Percentiles rank a stretch among this genome's conserved stretches.
phyloP scores from a whole-genome alignment of 53 echinoderm and acorn worm genomes.

The Hippasteria phrygiana region DNA sequence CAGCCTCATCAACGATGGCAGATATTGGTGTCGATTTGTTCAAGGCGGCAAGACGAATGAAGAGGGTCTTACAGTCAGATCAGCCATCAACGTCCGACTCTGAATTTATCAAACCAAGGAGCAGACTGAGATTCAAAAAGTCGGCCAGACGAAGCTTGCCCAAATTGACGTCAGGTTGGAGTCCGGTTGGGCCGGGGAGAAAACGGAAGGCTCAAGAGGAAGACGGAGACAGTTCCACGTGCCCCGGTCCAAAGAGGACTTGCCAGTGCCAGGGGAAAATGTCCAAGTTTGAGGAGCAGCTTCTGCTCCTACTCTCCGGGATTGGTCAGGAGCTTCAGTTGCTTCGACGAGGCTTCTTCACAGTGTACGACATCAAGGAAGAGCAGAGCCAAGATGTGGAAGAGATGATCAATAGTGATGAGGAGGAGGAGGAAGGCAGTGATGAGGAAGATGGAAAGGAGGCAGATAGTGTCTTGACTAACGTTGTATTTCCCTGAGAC shows the following conservation, averaged over 20 bases:
- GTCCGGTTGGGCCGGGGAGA: neutral
- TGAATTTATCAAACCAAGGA: neutral
- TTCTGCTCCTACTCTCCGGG: conserved; percentile 32
- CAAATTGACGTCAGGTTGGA: neutral
- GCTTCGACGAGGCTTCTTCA: conserved; percentile 41
- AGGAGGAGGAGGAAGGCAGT: neutral
- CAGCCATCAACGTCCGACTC: neutral
- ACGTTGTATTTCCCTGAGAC: neutral
- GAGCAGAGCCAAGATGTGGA: conserved; percentile 1
- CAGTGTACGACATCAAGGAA: conserved; percentile 43
- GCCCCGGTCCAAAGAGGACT: neutral
- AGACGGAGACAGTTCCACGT: neutral
- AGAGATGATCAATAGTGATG: neutral
- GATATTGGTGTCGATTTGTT: neutral
- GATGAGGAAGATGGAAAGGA: neutral
- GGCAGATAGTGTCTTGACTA: neutral
- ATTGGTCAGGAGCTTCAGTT: conserved; percentile 54
- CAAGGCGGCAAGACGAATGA: neutral
- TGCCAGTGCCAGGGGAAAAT: conserved; percentile 29
- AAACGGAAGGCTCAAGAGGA: neutral
- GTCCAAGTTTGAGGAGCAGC: conserved; percentile 44
- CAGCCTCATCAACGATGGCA: conserved; percentile 5
- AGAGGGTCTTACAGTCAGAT: neutral
- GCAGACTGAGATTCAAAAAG: too few species aligned
- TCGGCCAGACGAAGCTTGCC: neutral